Conservation (phyloP, 2,113 vertebrate species). For the Sarotherodon lohbergeri region DNA sequence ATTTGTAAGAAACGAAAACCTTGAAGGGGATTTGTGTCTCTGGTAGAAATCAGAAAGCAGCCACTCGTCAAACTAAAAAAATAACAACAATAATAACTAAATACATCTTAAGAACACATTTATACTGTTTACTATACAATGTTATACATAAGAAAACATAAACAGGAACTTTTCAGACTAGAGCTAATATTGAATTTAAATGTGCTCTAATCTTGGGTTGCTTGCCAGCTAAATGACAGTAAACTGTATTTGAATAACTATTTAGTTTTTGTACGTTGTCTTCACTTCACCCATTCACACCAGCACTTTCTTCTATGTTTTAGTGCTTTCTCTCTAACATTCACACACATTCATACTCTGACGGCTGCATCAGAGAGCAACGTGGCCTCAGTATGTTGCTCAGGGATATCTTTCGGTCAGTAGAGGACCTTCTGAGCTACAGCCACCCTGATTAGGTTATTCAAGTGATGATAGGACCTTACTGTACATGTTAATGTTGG, state of each 20-base stretch:
- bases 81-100: not conserved
- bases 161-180: rapidly evolving
- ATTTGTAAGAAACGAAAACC: not conserved
- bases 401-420: not conserved
- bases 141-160: not conserved
- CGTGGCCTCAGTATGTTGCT: not conserved
- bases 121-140: not conserved
- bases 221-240: not conserved
- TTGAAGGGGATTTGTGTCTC: not conserved
- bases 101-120: not conserved
- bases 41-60: rapidly evolving
- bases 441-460: not conserved
- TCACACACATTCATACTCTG: not conserved
- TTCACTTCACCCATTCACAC: not conserved
- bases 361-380: not conserved
- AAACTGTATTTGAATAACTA: rapidly evolving
- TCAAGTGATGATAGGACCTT: rapidly evolving
- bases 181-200: not conserved
- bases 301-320: not conserved
- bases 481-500: not conserved
- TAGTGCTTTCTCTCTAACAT: not conserved
- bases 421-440: not conserved
- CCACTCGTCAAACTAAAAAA: rapidly evolving
- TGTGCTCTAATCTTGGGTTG: not conserved
- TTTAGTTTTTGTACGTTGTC: not conserved